Conservation (phyloP, 1,140 invertebrate genomes). For the Triops cancriformis region DNA sequence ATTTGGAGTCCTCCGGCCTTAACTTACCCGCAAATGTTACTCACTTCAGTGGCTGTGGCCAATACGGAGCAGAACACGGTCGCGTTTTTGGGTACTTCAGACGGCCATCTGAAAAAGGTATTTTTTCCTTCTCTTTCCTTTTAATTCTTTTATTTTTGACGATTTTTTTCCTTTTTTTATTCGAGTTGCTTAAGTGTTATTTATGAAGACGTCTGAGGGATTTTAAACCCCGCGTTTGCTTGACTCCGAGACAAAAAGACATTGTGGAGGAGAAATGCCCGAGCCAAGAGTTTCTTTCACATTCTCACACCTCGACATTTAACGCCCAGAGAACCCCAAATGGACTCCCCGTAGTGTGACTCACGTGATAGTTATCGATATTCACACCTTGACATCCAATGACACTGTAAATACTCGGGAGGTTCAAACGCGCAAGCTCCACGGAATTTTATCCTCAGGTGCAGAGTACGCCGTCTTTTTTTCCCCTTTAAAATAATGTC, state of each 20-base stretch:
- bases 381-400: neutral
- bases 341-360: constrained; percentile 6
- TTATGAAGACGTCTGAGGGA: neutral
- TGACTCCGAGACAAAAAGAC: constrained; percentile 1
- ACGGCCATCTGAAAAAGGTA: constrained; percentile 70
- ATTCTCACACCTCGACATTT: constrained; percentile 8
- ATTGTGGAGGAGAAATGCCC: neutral
- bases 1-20: constrained; percentile 63
- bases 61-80: constrained; percentile 80
- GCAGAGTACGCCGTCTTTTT: neutral
- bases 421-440: neutral
- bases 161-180: constrained; percentile 23
- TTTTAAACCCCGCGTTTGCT: neutral
- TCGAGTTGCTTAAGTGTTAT: neutral
- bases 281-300: neutral
- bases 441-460: neutral
- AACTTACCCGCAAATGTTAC: constrained; percentile 65
- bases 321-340: neutral
- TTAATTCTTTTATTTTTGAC: constrained; percentile 20
- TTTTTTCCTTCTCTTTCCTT: constrained; percentile 26
- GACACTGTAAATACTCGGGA: neutral
- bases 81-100: constrained; percentile 76
- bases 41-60: constrained; percentile 66
- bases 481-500: neutral
- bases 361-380: constrained; percentile 14